A percentile compares a stretch with the other conserved stretches of the same genome.
Evolutionary conservation across 2,888 invertebrate species (phyloP).

Genomic region (Dioctria rufipes): DNA sequence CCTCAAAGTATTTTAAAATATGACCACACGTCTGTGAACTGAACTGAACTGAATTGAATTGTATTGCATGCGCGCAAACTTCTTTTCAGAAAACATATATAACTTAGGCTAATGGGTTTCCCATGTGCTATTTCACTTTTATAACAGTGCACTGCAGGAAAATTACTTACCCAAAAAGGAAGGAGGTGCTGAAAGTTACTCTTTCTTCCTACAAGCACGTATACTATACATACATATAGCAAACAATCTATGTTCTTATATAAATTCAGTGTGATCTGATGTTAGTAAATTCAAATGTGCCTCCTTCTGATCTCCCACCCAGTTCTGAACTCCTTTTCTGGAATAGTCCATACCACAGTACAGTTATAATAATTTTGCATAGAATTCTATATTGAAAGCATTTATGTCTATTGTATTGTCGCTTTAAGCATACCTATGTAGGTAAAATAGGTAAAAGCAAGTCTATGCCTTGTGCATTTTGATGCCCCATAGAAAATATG

Average conservation of each 20-base stretch:
- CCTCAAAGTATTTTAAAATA: too few relatives aligned
- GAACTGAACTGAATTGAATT: constrained; percentile 32
- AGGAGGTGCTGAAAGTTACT: constrained; percentile 31
- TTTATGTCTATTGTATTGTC: background rate
- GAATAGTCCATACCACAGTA: background rate
- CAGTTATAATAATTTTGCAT: constrained; percentile 27
- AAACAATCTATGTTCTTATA: too few relatives aligned
- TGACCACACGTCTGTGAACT: background rate
- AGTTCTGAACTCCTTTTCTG: too few relatives aligned
- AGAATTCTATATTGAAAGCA: constrained; percentile 14
- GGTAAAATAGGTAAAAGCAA: too few relatives aligned
- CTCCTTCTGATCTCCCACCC: background rate
- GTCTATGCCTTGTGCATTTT: too few relatives aligned
- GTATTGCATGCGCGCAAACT: constrained; percentile 37
- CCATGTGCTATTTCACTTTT: constrained; percentile 39
- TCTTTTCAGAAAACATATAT: constrained; percentile 40
- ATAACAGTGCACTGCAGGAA: constrained; percentile 30
- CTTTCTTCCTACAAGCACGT: background rate
- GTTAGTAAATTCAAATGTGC: constrained; percentile 17
- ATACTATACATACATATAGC: constrained; percentile 13
- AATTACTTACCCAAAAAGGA: constrained; percentile 21
- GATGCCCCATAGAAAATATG: background rate
- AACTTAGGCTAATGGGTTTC: constrained; percentile 47
- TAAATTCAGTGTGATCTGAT: constrained; percentile 38
- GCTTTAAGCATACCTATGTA: background rate